Evolutionary conservation across 2,113 vertebrate genomes (phyloP).

Genomic region (Cyrtonyx montezumae): DNA sequence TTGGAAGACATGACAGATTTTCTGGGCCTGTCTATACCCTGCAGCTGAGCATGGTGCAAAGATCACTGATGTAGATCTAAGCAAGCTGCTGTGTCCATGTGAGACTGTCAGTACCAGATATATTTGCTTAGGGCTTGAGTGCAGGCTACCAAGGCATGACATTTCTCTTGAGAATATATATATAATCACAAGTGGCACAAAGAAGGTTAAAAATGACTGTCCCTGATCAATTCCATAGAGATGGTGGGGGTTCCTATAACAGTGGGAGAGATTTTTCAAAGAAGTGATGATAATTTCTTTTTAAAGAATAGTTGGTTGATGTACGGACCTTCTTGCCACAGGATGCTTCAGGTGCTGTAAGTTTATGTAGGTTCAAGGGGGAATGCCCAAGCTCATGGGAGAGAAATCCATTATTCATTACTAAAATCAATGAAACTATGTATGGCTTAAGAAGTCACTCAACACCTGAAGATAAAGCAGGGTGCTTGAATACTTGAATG

Average conservation of each 20-base stretch:
- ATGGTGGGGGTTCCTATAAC: not conserved
- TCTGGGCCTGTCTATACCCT: not conserved
- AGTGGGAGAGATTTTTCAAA: not conserved
- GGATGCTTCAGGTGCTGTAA: not conserved
- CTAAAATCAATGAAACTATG: not conserved
- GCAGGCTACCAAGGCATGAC: not conserved
- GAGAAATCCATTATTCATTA: not conserved
- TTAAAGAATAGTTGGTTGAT: not conserved
- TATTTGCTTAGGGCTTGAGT: not conserved
- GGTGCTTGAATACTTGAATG: not conserved
- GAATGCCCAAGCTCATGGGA: not conserved
- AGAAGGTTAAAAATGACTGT: not conserved
- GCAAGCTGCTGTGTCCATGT: not conserved
- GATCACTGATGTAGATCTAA: not conserved
- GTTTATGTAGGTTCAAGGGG: not conserved
- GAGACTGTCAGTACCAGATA: not conserved
- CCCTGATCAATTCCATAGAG: not conserved
- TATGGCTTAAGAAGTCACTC: not conserved
- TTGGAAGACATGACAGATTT: not conserved
- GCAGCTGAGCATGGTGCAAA: not conserved
- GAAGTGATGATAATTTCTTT: not conserved
- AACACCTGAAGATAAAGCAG: not conserved
- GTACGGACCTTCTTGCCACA: not conserved
- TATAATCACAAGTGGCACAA: not conserved
- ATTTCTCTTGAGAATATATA: not conserved